Percentiles rank a stretch among this genome's conserved stretches.
These are phyloP conservation scores for Burhinus bistriatus DNA, from an alignment of 2,113 vertebrate genomes.

Conservation along the genomic window DNA sequence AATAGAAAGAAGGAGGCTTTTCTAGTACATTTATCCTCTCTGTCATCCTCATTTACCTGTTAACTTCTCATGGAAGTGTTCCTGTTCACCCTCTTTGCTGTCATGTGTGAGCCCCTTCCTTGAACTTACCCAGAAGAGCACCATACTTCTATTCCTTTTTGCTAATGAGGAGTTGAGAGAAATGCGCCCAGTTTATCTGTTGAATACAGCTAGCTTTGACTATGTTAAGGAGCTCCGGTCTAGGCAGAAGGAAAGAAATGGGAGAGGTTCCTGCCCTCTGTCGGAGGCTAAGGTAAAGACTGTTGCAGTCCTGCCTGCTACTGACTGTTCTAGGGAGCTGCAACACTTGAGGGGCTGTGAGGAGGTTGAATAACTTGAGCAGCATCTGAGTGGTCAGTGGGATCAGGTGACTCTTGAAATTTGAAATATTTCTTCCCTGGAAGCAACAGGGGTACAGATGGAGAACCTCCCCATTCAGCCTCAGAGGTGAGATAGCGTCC, in stretches of 20 bases:
- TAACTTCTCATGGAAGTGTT: neutral
- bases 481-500: neutral
- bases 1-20: neutral
- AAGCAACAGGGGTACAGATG: neutral
- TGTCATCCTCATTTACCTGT: neutral
- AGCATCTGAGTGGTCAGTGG: rapidly evolving
- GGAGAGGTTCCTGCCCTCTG: neutral
- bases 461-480: neutral
- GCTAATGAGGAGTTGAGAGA: neutral
- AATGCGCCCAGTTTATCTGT: neutral
- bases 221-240: neutral
- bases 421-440: neutral
- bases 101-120: neutral
- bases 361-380: neutral
- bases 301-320: neutral
- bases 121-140: neutral
- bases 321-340: neutral
- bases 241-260: neutral
- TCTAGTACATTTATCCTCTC: neutral
- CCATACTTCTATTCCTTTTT: neutral
- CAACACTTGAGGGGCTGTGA: neutral
- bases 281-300: neutral
- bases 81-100: neutral
- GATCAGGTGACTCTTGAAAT: neutral
- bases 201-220: neutral